Evolutionary conservation across 2,888 invertebrate genomes (phyloP), one percentile per base, ranked within the genome.

Genomic region (Microctonus aethiopoides): DNA sequence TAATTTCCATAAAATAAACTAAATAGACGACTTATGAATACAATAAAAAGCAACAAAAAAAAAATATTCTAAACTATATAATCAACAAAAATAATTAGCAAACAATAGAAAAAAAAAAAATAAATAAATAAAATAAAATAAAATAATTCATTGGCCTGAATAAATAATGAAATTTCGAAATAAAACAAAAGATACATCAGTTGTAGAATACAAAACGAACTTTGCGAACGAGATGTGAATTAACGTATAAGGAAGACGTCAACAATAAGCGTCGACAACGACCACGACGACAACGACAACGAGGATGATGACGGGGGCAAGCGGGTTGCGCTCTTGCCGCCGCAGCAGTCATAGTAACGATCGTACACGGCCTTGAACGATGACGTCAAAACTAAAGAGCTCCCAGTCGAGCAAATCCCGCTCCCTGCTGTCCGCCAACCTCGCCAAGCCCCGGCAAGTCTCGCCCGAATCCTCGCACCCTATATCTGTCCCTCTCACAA

Each of bases 311-410:
- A 70, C 64, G 68, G 71, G 62, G 71, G 71, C 62, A 41, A 56
- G 71, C 66, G 68, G 73, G 68, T 60, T 60, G 69, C 72, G 57
- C 46, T 46, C 46, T 46, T 57, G 71, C 73, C 64, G 72, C 73
- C 70, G 72, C 74, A 71, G 67, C 70, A 73, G 74, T 75, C 74
- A 77, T 76, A 76, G 76, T 78, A 78, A 78, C 78, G 78, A 78
- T 78, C 78, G 78, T 75, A 75, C 75, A 73, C 76, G 78, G 78
- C 78, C 78, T 78, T 78, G 78, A 78, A 77, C 77, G 76, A 76
- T 78, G 78, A 78, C 78, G 78, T 78, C 78, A 78, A 77, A 76
- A 76, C 76, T 74, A 75, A 74, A 75, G 75, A 75, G 76, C 74
- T 73, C 74, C 72, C 73, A 64, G 74, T 72, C 71, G 74, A 70